Conservation (phyloP, 2,113 vertebrate species). For the Trematocara variabile region DNA sequence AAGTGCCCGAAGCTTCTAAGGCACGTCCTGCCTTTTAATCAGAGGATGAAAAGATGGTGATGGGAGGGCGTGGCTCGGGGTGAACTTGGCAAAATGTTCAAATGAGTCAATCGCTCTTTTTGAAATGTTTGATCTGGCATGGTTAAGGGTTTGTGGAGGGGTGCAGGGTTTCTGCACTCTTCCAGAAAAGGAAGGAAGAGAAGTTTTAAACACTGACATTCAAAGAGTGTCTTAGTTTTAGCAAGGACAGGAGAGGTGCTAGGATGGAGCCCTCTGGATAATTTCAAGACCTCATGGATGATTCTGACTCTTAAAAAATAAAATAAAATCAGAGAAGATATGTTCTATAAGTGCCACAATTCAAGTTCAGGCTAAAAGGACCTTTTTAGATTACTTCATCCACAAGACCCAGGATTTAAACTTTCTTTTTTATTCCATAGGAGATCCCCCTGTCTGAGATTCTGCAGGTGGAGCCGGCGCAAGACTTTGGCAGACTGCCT, state of each 20-base stretch:
- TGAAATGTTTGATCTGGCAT: constrained; percentile 29
- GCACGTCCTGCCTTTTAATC: constrained; percentile 48
- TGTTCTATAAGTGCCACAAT: neutral
- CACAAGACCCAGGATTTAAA: neutral
- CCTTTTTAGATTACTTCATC: neutral
- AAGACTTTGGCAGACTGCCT: constrained; percentile 77
- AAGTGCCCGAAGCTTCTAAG: constrained; percentile 11
- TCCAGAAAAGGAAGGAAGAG: constrained; percentile 22
- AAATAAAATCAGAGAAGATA: neutral
- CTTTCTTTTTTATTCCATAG: constrained; percentile 50
- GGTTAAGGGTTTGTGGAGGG: neutral
- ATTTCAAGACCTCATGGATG: neutral
- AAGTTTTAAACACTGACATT: constrained; percentile 32
- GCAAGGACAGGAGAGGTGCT: neutral
- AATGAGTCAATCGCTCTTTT: neutral
- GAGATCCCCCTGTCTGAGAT: constrained; percentile 98
- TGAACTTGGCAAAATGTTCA: constrained; percentile 16
- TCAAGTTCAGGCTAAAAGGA: neutral
- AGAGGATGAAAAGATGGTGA: constrained; percentile 1
- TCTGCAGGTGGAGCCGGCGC: constrained; percentile 85
- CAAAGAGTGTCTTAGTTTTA: constrained; percentile 21
- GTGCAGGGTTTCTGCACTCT: neutral
- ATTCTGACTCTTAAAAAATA: neutral
- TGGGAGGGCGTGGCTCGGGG: neutral
- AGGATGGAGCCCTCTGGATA: neutral